Percentiles rank a stretch among this genome's conserved stretches.
Conservation (phyloP, 2,888 invertebrate species). For the Pristionchus fissidentatus region DNA sequence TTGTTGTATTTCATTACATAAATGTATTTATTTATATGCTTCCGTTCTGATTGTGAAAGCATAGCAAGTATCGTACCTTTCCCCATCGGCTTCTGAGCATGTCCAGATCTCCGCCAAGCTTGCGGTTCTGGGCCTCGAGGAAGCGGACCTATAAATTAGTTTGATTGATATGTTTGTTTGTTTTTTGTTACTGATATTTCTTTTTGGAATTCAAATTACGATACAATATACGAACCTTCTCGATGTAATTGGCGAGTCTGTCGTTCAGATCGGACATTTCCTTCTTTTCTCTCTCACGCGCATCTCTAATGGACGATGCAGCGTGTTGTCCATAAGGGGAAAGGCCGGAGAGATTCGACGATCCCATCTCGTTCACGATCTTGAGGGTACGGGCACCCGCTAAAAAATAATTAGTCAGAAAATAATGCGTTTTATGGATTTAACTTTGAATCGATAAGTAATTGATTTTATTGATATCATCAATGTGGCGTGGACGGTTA, state of each 20-base stretch:
- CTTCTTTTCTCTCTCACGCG: constrained; percentile 78
- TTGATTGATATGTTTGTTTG: not conserved
- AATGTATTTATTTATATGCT: not conserved
- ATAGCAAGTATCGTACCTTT: constrained; percentile 45
- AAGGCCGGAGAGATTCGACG: constrained; percentile 53
- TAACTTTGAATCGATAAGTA: no score
- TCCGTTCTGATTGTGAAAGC: no score
- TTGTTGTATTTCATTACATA: not conserved
- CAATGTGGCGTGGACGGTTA: no score
- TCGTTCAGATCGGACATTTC: constrained; percentile 79
- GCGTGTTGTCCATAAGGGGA: constrained; percentile 74
- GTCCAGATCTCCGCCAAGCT: constrained; percentile 64
- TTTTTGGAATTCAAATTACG: not conserved
- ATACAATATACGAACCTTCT: constrained; percentile 74
- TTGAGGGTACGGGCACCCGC: constrained; percentile 63
- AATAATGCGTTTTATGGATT: no score
- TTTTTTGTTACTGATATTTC: not conserved
- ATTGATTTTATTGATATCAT: no score
- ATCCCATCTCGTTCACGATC: constrained; percentile 66
- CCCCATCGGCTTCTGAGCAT: constrained; percentile 62
- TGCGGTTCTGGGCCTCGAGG: constrained; percentile 71
- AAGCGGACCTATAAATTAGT: constrained; percentile 63
- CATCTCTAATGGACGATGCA: constrained; percentile 76
- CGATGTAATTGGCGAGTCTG: constrained; percentile 79
- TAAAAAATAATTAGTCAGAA: no score